Evolutionary conservation across 2,113 vertebrate species (phyloP), one percentile per base, ranked within the genome.

Genomic region (Protobothrops mucrosquamatus): DNA sequence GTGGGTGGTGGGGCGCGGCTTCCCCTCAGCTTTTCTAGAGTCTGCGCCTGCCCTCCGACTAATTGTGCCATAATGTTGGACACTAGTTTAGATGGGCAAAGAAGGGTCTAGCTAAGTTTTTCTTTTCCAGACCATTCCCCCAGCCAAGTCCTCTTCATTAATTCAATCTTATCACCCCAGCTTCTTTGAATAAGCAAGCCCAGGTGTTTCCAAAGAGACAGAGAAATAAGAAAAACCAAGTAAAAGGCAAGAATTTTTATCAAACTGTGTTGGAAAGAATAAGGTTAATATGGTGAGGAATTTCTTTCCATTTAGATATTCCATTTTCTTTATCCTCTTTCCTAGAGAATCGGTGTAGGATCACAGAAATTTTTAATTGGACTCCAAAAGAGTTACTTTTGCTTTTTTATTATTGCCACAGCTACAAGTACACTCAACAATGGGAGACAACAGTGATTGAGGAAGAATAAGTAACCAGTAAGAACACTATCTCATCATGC

Each of bases 11-110:
- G 93, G 18, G 2, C n/a, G 64, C 18, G 11, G 64, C 87, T 92
- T 91, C 56, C 90, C 91, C 55, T 92, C 90, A 4, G 90, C 34
- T 88, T 59, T 91, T 55, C 54, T 81, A 81, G 85, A 57, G 85
- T 85, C 85, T 24, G 90, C 8, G 59, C 61, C 93, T 93, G 87
- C 64, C 69, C 46, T 61, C 90, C 86, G 69, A 54, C 64, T 89
- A 89, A 91, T 4, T 43, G 90, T 56, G 55, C 87, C 91, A 93
- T 0, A 93, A 89, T 1, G 34, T 26, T 43, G 48, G 87, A 86
- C 46, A 64, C 69, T 52, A 23, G 64, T 89, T 89, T 86, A 93
- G 48, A 85, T 20, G 2, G n/a, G 55, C 89, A 88, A 29, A 26
- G 48, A 48, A 88, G 86, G 43, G 69, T 34, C 56, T 51, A 48